Evolutionary conservation across 2,888 invertebrate species (phyloP).

Genomic region (Buathra laborator): DNA sequence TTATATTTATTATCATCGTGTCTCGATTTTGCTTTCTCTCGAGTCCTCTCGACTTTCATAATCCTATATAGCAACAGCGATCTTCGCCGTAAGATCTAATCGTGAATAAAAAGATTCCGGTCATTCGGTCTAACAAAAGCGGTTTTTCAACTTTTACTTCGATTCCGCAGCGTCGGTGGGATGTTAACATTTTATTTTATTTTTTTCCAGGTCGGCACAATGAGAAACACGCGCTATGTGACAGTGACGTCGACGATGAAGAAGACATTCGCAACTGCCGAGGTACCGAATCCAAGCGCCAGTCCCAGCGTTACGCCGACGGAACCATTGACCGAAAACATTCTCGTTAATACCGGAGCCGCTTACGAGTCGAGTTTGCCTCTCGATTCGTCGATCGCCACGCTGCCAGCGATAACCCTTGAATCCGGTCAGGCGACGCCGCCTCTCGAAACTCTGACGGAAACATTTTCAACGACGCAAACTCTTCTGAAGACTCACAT

Average conservation of each 20-base stretch:
- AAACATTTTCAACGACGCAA: conserved; percentile 96
- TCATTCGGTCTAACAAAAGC: conserved; percentile 13
- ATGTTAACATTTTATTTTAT: background rate
- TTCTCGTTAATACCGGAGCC: conserved; percentile 91
- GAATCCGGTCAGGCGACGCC: conserved; percentile 93
- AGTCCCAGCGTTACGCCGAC: conserved; percentile 85
- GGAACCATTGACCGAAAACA: conserved; percentile 95
- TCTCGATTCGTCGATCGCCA: conserved; percentile 93
- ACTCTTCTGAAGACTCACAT: conserved; percentile 95
- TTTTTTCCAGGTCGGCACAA: conserved; percentile 91
- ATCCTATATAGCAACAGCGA: background rate
- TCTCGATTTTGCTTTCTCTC: conserved; percentile 29
- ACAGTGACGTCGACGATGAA: conserved; percentile 95
- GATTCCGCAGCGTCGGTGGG: background rate
- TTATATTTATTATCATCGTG: background rate
- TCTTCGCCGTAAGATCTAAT: conserved; percentile 2
- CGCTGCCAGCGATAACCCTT: conserved; percentile 92
- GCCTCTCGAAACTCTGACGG: conserved; percentile 94
- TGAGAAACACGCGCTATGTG: conserved; percentile 94
- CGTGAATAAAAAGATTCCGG: conserved; percentile 20
- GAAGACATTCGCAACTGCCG: conserved; percentile 90
- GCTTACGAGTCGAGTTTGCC: conserved; percentile 90
- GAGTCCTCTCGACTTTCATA: conserved; percentile 23
- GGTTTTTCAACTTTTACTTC: conserved; percentile 57
- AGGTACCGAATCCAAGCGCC: conserved; percentile 87